Base-by-base conservation (phyloP, 1,140 invertebrate species). In the Bradynema listronoti region DNA sequence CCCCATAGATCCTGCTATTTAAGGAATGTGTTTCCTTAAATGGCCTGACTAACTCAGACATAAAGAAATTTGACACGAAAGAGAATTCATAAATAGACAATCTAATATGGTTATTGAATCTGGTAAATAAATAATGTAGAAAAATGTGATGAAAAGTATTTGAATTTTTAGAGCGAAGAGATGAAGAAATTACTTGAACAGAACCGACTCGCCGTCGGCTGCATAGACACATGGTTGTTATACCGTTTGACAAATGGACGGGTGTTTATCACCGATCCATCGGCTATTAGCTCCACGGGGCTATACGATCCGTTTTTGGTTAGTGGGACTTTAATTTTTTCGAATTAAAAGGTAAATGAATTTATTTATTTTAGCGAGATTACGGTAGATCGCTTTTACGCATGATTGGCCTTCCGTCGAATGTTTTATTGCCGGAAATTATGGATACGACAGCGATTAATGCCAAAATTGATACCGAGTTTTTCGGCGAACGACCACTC, bases 211-310 rank as follows among this genome's bases (percentile, higher is more conserved):
- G 87, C 67, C 88, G 59, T 92, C 77, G 92, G 91, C n/a, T 88
- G 89, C 27, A 81, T 96, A 14, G 92, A 96, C 72, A 90, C 89
- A 1, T 97, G 89, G 88, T 81, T 96, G 32, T 74, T 96, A 29
- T 87, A 91, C 79, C 88, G 86, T 81, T 79, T 89, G 24, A 85
- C 85, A 22, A 83, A 82, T 52, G 82, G 83, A 58, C 1, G 80
- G 80, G 69, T 69, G 84, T 19, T 87, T 90, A 84, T 89, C 32
- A 89, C 87, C 2, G 92, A 97, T 78, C 85, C 86, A 9, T 90
- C 89, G 0, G 88, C 85, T 73, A 89, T 89, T 0, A 88, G 88
- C 45, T 86, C 88, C 0, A 92, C 91, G 0, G 92, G 90, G 4
- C 82, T 97, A 39, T 96, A 85, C 78, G 91, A 97, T 80, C 91